Evolutionary conservation across 2,888 invertebrate species (phyloP).

Genomic region (Antheraea yamamai): DNA sequence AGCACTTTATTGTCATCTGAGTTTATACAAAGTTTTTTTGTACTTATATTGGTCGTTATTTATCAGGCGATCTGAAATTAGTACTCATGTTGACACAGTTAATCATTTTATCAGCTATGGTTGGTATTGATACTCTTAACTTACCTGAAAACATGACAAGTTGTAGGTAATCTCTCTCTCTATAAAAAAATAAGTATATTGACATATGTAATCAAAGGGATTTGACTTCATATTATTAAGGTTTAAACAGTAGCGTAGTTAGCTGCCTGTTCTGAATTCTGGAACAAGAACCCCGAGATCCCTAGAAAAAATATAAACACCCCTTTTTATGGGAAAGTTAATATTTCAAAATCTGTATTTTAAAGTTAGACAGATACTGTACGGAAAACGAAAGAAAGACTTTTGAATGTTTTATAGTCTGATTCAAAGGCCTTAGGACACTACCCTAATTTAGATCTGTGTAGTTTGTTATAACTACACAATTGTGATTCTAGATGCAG

Average conservation of each 20-base stretch:
- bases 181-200: background rate
- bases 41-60: background rate
- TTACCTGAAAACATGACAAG: background rate
- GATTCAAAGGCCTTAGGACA: too few species aligned
- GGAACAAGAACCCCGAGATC: too few species aligned
- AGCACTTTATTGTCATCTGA: slow-evolving; percentile 4
- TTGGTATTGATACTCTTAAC: background rate
- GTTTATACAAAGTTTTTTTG: background rate
- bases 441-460: too few species aligned
- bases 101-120: background rate
- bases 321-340: too few species aligned
- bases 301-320: background rate
- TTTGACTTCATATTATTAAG: background rate
- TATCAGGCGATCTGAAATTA: background rate
- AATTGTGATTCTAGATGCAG: too few species aligned
- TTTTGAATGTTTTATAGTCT: too few species aligned
- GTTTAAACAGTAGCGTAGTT: background rate
- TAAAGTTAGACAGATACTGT: too few species aligned
- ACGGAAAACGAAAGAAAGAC: too few species aligned
- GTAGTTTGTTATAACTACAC: too few species aligned
- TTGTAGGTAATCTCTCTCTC: background rate
- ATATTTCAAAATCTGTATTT: too few species aligned
- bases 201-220: background rate
- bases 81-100: background rate
- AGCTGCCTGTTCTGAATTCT: too few species aligned